Base-by-base conservation (phyloP, 2,888 invertebrate species). In the Eudasyphora cyanicolor region DNA sequence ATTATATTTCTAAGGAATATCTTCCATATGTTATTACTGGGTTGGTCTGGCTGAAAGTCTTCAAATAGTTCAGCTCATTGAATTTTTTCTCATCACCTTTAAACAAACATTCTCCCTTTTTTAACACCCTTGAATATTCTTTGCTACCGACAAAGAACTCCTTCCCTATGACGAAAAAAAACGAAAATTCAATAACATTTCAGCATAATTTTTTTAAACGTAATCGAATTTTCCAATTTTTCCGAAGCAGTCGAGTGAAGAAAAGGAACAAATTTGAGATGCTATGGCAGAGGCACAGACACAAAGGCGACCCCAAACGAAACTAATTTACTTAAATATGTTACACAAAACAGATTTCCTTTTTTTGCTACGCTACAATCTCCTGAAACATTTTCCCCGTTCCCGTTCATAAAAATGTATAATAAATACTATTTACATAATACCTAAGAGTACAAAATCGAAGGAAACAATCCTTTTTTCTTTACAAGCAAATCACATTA, bases 251-350 rank as follows among this genome's bases (percentile, higher is more conserved):
- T 67, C 24, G 14, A 67, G 38, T 35, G 38, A 1, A 19, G 67
- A 42, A 19, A 35, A 67, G 12, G 19, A 14, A 67, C 67, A 67
- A 38, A 38, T 38, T 67, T 38, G 24, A 35, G 14, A 35, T 14
- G 24, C 42, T 38, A 67, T 67, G 67, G 42, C 24, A 32, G 17
- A 21, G 42, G n/a, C 67, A 21, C n/a, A n/a, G n/a, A 24, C 8
- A 67, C 67, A 67, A 67, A 64, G 35, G 64, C 4, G 14, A 64
- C 17, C n/a, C 35, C 38, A 64, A 64, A 67, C 42, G 67, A 67
- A 67, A 67, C 67, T 67, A 67, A 67, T 71, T 71, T 71, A 54
- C 71, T 71, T 71, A 71, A 71, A 71, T 51, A 54, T 71, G 71
- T 71, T 51, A 54, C 32, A 71, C 51, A 71, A 71, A 71, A 71